Base-by-base conservation (phyloP, 2,113 vertebrate species). In the Barnardius zonarius region DNA sequence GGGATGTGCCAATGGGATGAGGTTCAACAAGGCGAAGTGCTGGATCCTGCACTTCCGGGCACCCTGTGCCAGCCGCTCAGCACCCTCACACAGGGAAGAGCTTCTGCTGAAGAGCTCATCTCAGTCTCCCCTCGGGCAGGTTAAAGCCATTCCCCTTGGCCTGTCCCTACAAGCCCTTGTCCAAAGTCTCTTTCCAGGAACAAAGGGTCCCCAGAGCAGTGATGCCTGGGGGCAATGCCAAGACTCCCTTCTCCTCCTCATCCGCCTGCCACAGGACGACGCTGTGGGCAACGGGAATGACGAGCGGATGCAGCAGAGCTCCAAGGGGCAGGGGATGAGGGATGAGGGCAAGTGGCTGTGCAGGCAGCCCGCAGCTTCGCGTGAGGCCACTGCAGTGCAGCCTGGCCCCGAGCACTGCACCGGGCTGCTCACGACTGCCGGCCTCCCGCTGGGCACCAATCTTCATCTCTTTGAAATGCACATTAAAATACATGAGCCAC, bases 401-500 rank as follows among this genome's bases (percentile, higher is more conserved):
- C 44, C 55, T 9, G 44, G 66, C 83, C 69, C 27, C 8, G 16
- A 63, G 57, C 57, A 9, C 73, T 44, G 80, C 88, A 52, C 70
- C 33, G 80, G 88, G 92, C 91, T 90, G 93, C 86, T 59, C 61
- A 13, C 11, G 46, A 14, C 90, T 78, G 87, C 83, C 31, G 81
- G 41, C 91, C 86, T 87, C 93, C 96, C 11, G 61, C 92, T 89
- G 90, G 87, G 91, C 72, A 57, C 88, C 93, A 62, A 63, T 88
- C 96, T 89, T 79, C 92, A 59, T 46, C 69, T 82, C 93, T 96
- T 93, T 95, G 91, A 91, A 95, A 97, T 51, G 54, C 3, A 2
- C 93, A 96, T 95, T 96, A 92, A 94, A 93, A 94, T 92, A 92
- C 86, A 95, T 97, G 95, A 97, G 95, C 90, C 88, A 28, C 91